phyloP scores from a whole-genome alignment of 1,140 invertebrate genomes.

The Eumaeus atala region DNA sequence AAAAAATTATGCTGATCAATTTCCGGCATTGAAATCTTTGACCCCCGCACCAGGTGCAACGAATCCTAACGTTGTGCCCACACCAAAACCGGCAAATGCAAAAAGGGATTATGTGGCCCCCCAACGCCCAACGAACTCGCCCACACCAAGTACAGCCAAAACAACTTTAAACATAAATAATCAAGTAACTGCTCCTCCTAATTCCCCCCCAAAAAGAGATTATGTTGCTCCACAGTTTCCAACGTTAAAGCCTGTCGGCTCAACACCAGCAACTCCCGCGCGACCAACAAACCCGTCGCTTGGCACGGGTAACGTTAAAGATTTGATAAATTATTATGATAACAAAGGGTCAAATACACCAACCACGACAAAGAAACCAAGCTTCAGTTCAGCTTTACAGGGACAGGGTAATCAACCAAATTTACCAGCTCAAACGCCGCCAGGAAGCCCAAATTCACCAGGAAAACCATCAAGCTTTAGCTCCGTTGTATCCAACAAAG shows the following conservation, averaged over 20 bases:
- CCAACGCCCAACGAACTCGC: constrained; percentile 21
- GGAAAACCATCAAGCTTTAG: constrained; percentile 50
- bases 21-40: constrained; percentile 36
- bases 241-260: constrained; percentile 25
- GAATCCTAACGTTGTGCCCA: constrained; percentile 19
- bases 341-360: constrained; percentile 30
- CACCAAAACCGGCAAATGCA: constrained; percentile 26
- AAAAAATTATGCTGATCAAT: constrained; percentile 37
- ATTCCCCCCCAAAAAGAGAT: constrained; percentile 24
- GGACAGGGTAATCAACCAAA: constrained; percentile 29
- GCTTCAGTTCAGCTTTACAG: constrained; percentile 53
- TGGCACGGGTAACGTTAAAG: constrained; percentile 49
- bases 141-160: not conserved
- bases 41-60: constrained; percentile 27
- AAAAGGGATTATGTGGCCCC: constrained; percentile 50
- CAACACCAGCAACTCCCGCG: constrained; percentile 2
- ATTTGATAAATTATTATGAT: constrained; percentile 60
- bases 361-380: constrained; percentile 30
- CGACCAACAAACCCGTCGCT: not conserved
- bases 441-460: constrained; percentile 16
- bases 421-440: constrained; percentile 12
- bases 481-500: constrained; percentile 34
- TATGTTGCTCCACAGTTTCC: constrained; percentile 38
- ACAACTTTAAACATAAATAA: not conserved
- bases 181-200: not conserved